Conservation (phyloP, 2,888 invertebrate species). For the Erebia palarica region DNA sequence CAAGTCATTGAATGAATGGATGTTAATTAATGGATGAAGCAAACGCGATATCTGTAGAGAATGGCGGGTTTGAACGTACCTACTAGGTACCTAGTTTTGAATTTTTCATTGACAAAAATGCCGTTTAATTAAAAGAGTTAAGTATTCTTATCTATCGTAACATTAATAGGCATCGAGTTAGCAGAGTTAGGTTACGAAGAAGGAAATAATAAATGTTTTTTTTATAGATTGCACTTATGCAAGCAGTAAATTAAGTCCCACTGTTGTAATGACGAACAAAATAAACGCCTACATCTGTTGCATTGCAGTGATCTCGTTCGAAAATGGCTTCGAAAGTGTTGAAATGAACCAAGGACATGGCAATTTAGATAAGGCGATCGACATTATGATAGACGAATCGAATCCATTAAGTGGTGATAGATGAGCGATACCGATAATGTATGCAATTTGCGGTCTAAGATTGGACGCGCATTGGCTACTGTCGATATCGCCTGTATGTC, state of each 20-base stretch:
- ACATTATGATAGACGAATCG: slow-evolving; percentile 59
- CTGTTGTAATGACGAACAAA: slow-evolving; percentile 26
- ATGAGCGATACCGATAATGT: slow-evolving; percentile 44
- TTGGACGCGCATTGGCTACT: not conserved
- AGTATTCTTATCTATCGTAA: not conserved
- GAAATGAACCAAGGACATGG: slow-evolving; percentile 60
- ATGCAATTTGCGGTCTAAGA: slow-evolving; percentile 35
- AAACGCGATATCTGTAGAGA: not conserved
- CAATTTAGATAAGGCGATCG: slow-evolving; percentile 63
- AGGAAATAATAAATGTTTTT: not conserved
- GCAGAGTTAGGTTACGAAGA: not conserved
- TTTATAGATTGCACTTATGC: not conserved
- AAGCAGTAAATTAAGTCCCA: slow-evolving; percentile 22
- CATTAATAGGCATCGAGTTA: not conserved
- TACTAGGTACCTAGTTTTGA: too few relatives aligned
- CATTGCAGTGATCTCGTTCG: slow-evolving; percentile 35
- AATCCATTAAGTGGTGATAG: slow-evolving; percentile 61
- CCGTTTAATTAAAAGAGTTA: not conserved
- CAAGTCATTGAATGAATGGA: not conserved
- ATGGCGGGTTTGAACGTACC: not conserved
- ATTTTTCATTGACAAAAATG: not conserved
- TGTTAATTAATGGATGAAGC: slow-evolving; percentile 13
- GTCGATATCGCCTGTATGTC: too few relatives aligned
- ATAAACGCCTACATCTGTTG: slow-evolving; percentile 30
- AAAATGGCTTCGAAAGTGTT: slow-evolving; percentile 50